These are phyloP conservation scores for Zaprionus gabonicus DNA, from an alignment of 1,140 invertebrate species.

Conservation along the genomic window DNA sequence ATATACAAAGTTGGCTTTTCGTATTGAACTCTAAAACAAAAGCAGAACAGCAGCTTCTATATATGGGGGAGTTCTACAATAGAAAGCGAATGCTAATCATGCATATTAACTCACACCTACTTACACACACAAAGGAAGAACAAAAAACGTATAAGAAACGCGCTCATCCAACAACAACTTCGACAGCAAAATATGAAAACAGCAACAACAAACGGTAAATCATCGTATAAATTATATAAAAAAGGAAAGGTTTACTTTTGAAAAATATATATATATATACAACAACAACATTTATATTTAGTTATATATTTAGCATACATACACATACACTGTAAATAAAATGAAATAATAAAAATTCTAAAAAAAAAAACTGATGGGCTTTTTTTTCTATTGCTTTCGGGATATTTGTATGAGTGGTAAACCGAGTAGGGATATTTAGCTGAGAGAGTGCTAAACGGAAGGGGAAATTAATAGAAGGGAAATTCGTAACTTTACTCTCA, in stretches of 20 bases:
- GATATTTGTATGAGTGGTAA: neutral
- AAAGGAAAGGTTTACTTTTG: slow-evolving; percentile 79
- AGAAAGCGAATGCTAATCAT: slow-evolving; percentile 63
- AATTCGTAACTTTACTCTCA: neutral
- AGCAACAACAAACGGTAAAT: slow-evolving; percentile 59
- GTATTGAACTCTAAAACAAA: slow-evolving; percentile 33
- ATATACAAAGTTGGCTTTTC: slow-evolving; percentile 59
- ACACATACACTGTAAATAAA: slow-evolving; percentile 83
- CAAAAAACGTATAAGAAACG: slow-evolving; percentile 25
- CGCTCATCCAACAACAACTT: slow-evolving; percentile 45
- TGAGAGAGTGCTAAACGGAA: neutral
- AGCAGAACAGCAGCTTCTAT: slow-evolving; percentile 22
- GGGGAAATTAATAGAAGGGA: neutral
- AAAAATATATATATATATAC: slow-evolving; percentile 71
- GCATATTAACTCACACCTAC: slow-evolving; percentile 32
- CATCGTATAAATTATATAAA: slow-evolving; percentile 60
- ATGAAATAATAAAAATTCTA: slow-evolving; percentile 68
- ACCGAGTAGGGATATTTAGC: neutral
- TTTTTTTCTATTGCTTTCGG: neutral
- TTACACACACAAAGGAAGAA: slow-evolving; percentile 53
- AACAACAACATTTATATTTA: slow-evolving; percentile 74
- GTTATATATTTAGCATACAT: slow-evolving; percentile 81
- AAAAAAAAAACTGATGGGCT: neutral
- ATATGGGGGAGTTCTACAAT: slow-evolving; percentile 52
- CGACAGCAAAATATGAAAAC: slow-evolving; percentile 33